Base-by-base conservation (phyloP, 2,113 vertebrate species). In the Gambusia holbrooki region DNA sequence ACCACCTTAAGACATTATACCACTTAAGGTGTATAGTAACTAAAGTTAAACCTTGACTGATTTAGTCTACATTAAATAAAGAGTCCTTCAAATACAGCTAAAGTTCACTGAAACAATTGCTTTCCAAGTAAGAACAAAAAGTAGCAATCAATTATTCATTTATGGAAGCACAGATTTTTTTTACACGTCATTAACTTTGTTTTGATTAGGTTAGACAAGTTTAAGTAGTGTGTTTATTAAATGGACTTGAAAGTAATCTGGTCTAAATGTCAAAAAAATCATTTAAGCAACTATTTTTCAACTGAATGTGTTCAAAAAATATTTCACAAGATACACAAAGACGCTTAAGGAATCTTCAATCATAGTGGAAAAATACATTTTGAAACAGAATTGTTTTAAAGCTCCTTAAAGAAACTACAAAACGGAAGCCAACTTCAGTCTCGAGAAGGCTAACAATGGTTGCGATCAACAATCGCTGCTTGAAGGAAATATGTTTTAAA, bases 401-500 rank as follows among this genome's bases (percentile, higher is more conserved):
- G 22, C 1, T 1, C 17, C 2, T n/a, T 8, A 58, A n/a, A 54
- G 48, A n/a, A n/a, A 8, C 25, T 3, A 1, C 51, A 9, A 58
- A 58, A 58, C 25, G 19, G 9, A 58, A n/a, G 22, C 51, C 0
- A 58, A 58, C 51, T 58, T 58, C 51, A 58, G 51, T 9, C 22
- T 58, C 2, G 25, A 11, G 62, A 75, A 30, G 5, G 90, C 87
- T 91, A 92, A 93, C 88, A 85, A 81, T 76, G 58, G 78, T 85
- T 73, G 64, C 62, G n/a, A 19, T 67, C 28, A 22, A 69, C 54
- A 51, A 27, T 4, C 64, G 37, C 45, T 61, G 62, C 69, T 54
- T 12, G 73, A 66, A 68, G 51, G 5, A 78, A 69, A 65, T 29
- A 3, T 1, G 37, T 8, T 22, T 72, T 69, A 70, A 2, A 30